Evolutionary conservation across 2,888 invertebrate species (phyloP).

Genomic region (Phengaris alcon): DNA sequence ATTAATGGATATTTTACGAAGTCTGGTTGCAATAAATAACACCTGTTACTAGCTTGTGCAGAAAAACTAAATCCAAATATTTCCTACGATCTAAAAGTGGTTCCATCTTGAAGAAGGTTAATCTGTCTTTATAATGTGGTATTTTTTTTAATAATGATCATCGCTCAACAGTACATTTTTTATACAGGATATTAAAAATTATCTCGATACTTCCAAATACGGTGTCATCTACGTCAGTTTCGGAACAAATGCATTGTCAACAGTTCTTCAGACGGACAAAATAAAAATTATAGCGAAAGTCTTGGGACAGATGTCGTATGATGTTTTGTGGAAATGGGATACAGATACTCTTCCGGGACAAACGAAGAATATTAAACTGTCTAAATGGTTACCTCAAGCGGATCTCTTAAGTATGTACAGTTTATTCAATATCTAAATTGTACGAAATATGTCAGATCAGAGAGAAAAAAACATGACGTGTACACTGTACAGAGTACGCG

Average conservation of each 20-base stretch:
- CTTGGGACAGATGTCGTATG: constrained; percentile 37
- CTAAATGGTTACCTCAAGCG: constrained; percentile 54
- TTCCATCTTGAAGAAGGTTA: no score
- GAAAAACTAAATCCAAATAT: no score
- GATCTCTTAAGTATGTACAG: constrained; percentile 47
- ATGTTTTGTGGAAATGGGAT: constrained; percentile 56
- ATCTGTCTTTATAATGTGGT: no score
- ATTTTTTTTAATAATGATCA: no score
- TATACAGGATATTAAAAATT: constrained; percentile 46
- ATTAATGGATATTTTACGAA: no score
- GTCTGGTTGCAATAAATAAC: no score
- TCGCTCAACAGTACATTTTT: not conserved
- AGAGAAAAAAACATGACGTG: no score
- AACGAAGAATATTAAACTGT: constrained; percentile 48
- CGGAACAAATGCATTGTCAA: constrained; percentile 46
- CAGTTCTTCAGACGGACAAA: not conserved
- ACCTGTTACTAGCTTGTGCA: no score
- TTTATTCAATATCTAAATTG: not conserved
- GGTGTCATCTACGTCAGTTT: constrained; percentile 56
- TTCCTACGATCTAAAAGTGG: no score
- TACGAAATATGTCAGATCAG: no score
- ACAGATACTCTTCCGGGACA: constrained; percentile 46
- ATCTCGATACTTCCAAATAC: constrained; percentile 46
- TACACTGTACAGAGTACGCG: no score
- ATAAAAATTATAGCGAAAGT: constrained; percentile 19